Evolutionary conservation across 2,888 invertebrate species (phyloP).

Genomic region (Theretra japonica): DNA sequence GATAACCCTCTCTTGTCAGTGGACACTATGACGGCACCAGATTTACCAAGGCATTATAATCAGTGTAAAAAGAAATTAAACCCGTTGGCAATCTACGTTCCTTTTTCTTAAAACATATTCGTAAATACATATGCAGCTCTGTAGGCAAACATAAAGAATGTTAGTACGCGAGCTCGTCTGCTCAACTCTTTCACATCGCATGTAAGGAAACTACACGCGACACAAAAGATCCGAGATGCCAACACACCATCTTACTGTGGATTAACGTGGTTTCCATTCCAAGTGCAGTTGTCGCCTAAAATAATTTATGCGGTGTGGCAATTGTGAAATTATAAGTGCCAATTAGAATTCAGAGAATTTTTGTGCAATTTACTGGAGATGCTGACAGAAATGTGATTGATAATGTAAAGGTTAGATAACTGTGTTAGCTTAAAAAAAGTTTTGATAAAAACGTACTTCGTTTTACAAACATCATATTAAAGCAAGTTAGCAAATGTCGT

Average conservation of each 20-base stretch:
- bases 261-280: conserved; percentile 14
- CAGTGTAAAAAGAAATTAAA: neutral
- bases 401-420: too few species aligned
- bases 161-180: conserved; percentile 6
- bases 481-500: too few species aligned
- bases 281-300: neutral
- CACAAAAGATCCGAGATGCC: conserved; percentile 14
- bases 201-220: conserved; percentile 10
- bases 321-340: neutral
- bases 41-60: too few species aligned
- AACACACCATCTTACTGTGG: neutral
- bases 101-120: neutral
- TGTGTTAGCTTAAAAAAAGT: too few species aligned
- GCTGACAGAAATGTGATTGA: too few species aligned
- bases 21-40: too few species aligned
- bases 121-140: conserved; percentile 14
- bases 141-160: conserved; percentile 21
- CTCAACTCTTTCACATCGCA: conserved; percentile 14
- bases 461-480: too few species aligned
- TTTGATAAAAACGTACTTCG: too few species aligned
- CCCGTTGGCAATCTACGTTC: neutral
- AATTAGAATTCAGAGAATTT: neutral
- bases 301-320: neutral
- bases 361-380: too few species aligned
- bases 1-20: too few species aligned